Evolutionary conservation across 2,797 vertebrate species (phyloP).

Genomic region (Rhodeus uyekii): DNA sequence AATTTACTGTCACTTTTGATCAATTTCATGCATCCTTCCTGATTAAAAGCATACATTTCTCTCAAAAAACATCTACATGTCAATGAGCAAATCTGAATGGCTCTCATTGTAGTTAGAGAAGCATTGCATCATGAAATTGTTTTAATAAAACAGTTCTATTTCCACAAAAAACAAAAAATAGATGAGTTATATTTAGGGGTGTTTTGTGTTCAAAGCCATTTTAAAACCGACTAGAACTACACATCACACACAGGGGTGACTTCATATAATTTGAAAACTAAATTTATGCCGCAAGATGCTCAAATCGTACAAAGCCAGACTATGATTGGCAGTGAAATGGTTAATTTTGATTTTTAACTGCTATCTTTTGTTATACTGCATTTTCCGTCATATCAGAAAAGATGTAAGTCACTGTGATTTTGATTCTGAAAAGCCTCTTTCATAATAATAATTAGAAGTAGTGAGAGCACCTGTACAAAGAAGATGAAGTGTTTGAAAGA

Average conservation of each 20-base stretch:
- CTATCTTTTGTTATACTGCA: neutral
- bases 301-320: neutral
- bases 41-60: neutral
- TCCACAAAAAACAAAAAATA: neutral
- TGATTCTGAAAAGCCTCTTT: neutral
- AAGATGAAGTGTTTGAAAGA: conserved; percentile 99
- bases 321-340: neutral
- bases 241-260: neutral
- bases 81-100: too few species aligned
- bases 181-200: neutral
- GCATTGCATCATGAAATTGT: neutral
- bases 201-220: neutral
- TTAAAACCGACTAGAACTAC: neutral
- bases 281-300: neutral
- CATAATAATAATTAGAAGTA: neutral
- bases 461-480: conserved; percentile 88
- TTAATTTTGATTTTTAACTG: neutral
- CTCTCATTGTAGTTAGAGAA: neutral
- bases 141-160: too few species aligned
- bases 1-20: neutral
- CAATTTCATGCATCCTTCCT: neutral
- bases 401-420: neutral
- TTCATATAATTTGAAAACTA: neutral
- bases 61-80: too few species aligned
- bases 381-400: neutral